These are phyloP conservation scores for Leucophenga maculata DNA, from an alignment of 2,888 invertebrate genomes.

Conservation along the genomic window DNA sequence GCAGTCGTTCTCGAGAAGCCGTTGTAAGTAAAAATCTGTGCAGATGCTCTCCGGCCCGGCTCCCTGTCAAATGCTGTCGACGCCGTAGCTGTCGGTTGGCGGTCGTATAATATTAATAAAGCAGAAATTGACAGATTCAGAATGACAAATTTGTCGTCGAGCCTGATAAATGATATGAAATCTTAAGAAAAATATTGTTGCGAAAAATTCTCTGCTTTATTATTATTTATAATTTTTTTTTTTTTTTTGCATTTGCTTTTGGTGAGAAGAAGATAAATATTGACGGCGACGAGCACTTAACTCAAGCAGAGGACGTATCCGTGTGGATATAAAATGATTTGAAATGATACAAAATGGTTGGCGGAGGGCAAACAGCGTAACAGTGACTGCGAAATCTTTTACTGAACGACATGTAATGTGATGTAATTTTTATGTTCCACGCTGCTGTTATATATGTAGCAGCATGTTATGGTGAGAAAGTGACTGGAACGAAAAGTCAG, in stretches of 20 bases:
- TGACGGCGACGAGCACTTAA: no score
- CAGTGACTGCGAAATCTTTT: no score
- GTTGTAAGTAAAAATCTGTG: conserved; percentile 55
- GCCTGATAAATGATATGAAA: conserved; percentile 68
- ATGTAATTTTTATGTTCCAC: no score
- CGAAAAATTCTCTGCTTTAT: no score
- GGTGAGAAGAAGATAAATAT: no score
- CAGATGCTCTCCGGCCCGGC: background rate
- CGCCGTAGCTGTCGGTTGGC: conserved; percentile 20
- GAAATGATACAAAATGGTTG: no score
- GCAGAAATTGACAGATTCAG: conserved; percentile 67
- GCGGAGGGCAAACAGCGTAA: no score
- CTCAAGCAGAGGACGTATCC: background rate
- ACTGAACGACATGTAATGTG: no score
- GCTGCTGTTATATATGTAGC: no score
- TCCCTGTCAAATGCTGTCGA: background rate
- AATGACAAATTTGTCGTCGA: conserved; percentile 69
- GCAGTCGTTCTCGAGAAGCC: background rate
- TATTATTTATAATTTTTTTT: no score
- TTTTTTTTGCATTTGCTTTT: background rate
- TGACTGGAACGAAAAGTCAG: no score
- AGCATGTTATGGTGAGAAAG: no score
- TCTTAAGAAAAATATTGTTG: conserved; percentile 59
- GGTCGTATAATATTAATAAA: conserved; percentile 65
- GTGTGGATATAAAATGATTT: background rate